Conservation (phyloP, 2,113 vertebrate species). For the Tringa solitaria region DNA sequence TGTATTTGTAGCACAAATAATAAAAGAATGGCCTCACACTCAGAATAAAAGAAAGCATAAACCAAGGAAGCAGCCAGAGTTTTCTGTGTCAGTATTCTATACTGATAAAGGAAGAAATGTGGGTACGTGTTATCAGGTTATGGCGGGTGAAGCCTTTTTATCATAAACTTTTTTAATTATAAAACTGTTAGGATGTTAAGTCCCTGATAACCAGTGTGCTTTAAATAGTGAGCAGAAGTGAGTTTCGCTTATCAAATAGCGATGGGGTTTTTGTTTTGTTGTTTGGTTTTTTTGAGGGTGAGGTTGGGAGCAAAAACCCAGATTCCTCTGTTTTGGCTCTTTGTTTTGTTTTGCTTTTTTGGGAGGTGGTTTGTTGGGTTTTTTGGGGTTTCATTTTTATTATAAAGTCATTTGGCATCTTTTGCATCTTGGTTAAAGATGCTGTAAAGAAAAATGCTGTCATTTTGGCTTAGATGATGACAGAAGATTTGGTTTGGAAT, state of each 20-base stretch:
- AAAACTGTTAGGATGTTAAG: neutral
- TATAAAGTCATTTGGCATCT: neutral
- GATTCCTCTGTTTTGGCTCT: neutral
- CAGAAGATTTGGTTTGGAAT: neutral
- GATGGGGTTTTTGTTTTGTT: neutral
- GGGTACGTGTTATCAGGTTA: constrained; percentile 60
- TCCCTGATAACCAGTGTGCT: neutral
- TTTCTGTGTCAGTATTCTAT: constrained; percentile 69
- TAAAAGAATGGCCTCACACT: neutral
- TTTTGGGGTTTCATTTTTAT: neutral
- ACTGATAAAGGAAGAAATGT: constrained; percentile 67
- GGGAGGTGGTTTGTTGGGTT: neutral
- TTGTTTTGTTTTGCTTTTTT: neutral
- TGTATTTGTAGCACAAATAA: constrained; percentile 35
- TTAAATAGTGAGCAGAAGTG: neutral
- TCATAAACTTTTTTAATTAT: neutral
- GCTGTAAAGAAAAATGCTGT: neutral
- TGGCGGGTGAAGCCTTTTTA: neutral
- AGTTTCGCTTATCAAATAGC: neutral
- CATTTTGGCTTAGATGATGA: neutral
- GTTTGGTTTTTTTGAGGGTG: neutral
- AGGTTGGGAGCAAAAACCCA: neutral
- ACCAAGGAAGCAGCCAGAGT: neutral
- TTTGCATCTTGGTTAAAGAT: neutral
- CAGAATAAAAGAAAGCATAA: constrained; percentile 34